Evolutionary conservation across 2,797 vertebrate genomes (phyloP), one percentile per base, ranked within the genome.

Genomic region (Bucorvus abyssinicus): DNA sequence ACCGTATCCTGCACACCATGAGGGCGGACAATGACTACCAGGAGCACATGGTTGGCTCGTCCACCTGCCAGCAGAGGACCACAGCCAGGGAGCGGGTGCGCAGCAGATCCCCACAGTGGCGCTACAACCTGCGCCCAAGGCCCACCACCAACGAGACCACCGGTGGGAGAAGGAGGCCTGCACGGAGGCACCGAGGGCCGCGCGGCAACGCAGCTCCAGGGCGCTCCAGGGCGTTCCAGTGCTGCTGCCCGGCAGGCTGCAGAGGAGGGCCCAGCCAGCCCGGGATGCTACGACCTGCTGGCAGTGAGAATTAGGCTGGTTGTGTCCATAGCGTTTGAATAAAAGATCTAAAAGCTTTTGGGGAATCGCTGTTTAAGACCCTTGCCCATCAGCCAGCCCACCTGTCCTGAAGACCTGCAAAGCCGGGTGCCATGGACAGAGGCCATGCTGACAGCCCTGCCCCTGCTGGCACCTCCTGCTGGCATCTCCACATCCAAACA

Each of bases 1-100:
- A 3, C 7, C 3, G 0, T 0, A 0, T 23, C 32, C 60, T 45
- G n/a, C 12, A 14, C 14, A 3, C 0, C 0, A 1, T 7, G 14
- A 38, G 8, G 29, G 13, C 1, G 5, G 21, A 6, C 0, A 9
- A 32, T 2, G 6, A 19, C n/a, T 14, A 8, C 45, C 6, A 0
- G 2, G 26, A 59, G n/a, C 8, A 29, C 0, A 0, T 4, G 4
- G 5, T 6, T 1, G 1, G 2, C 7, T 9, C 2, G 1, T 20
- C 34, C 2, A 5, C 44, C 0, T n/a, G 1, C 32, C 0, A 0
- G 30, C 16, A 12, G 26, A 34, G 7, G 7, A 2, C 3, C 5
- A 3, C 0, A 1, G 2, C 36, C 14, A 3, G 36, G 44, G 23
- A 67, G 45, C 9, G 3, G 32, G 3, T 1, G 19, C 2, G 1